Conservation (phyloP, 2,797 vertebrate genomes). For the Protonibea diacanthus region DNA sequence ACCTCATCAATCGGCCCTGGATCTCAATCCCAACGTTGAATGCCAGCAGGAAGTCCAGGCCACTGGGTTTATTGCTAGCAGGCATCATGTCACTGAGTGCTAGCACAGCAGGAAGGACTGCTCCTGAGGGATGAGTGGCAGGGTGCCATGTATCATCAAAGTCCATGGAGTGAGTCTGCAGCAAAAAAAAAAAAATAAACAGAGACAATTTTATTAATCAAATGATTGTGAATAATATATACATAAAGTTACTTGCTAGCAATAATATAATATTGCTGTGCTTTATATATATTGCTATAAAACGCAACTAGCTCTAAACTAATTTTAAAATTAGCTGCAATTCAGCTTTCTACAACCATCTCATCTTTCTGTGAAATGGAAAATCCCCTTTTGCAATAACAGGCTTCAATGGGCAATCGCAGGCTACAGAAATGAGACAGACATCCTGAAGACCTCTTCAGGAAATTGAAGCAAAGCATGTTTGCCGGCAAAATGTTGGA, state of each 20-base stretch:
- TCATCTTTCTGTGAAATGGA: background rate
- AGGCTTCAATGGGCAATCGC: constrained; percentile 1
- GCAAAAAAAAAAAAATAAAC: background rate
- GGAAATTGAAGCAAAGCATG: background rate
- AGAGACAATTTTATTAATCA: constrained; percentile 4
- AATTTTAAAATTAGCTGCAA: background rate
- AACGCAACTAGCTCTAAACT: constrained; percentile 8
- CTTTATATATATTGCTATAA: background rate
- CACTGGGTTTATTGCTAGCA: constrained; percentile 82
- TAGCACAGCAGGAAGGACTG: constrained; percentile 90
- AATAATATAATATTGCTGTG: background rate
- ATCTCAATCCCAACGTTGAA: constrained; percentile 93
- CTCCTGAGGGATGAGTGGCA: constrained; percentile 92
- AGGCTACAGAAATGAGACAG: constrained; percentile 14
- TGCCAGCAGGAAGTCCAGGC: constrained; percentile 88
- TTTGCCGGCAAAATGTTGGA: constrained; percentile 18
- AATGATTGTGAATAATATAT: background rate
- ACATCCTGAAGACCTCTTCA: constrained; percentile 4
- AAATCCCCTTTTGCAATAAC: constrained; percentile 14
- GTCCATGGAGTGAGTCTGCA: constrained; percentile 93
- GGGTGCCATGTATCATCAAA: constrained; percentile 96
- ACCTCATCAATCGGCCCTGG: constrained; percentile 91
- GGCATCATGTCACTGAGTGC: constrained; percentile 91
- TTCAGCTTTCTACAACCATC: constrained; percentile 14
- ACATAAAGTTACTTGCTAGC: background rate